Evolutionary conservation across 2,113 vertebrate species (phyloP).

Genomic region (Nesoenas mayeri): DNA sequence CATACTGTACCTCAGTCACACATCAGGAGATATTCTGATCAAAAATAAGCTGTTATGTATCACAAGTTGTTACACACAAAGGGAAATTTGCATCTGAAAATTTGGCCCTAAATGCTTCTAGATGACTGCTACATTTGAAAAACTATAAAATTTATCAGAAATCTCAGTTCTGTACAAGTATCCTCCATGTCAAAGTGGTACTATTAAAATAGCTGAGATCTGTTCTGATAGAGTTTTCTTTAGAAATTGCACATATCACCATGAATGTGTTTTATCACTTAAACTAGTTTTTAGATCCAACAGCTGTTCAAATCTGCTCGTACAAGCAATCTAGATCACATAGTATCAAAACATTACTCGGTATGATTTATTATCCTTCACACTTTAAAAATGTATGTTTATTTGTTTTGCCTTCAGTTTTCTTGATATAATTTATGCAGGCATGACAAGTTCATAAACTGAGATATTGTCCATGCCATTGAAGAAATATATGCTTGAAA

Average conservation of each 20-base stretch:
- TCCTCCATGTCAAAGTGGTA: not conserved
- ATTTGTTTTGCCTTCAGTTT: not conserved
- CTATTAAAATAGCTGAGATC: not conserved
- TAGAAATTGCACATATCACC: not conserved
- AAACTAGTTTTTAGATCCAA: not conserved
- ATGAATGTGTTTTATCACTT: not conserved
- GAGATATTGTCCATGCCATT: not conserved
- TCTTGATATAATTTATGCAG: not conserved
- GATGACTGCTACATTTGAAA: not conserved
- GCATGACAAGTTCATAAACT: not conserved
- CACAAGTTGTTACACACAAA: fast-evolving
- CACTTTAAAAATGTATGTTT: not conserved
- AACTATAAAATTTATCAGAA: not conserved
- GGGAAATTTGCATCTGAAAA: not conserved
- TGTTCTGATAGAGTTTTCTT: not conserved
- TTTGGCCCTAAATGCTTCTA: not conserved
- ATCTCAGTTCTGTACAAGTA: not conserved
- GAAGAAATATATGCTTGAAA: not conserved
- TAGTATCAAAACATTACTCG: not conserved
- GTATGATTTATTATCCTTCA: not conserved
- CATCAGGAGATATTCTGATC: not conserved
- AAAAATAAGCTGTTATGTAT: not conserved
- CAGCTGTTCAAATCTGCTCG: not conserved
- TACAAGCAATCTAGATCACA: not conserved
- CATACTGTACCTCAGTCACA: not conserved